Conservation (phyloP, 1,140 invertebrate species). For the Orussus abietinus region DNA sequence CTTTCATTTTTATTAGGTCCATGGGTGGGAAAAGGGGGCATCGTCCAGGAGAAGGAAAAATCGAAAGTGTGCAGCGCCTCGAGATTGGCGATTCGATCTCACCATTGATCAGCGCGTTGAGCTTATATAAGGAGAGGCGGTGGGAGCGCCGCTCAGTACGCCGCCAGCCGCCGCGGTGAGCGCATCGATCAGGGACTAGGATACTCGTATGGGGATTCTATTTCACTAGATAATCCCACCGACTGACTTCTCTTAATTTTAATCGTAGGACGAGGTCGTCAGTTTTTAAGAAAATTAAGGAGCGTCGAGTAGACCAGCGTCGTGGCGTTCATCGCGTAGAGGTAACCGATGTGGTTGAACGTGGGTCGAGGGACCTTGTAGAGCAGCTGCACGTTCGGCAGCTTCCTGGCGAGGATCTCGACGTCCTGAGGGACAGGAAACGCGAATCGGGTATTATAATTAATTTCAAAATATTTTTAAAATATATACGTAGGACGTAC, state of each 20-base stretch:
- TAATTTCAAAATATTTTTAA: not conserved
- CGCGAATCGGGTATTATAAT: not conserved
- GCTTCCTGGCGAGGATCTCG: constrained; percentile 47
- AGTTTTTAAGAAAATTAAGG: constrained; percentile 32
- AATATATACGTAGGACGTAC: too few species aligned
- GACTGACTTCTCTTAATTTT: constrained; percentile 4
- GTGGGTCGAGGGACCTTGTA: constrained; percentile 54
- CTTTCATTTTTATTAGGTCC: too few species aligned
- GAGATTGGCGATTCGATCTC: too few species aligned
- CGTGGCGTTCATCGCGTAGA: constrained; percentile 59
- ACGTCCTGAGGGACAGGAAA: constrained; percentile 59
- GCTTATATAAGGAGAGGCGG: constrained; percentile 1
- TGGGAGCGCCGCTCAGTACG: constrained; percentile 3
- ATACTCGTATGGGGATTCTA: too few species aligned
- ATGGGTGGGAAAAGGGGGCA: too few species aligned
- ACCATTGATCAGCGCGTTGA: not conserved
- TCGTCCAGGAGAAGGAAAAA: too few species aligned
- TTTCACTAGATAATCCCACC: too few species aligned
- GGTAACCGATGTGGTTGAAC: constrained; percentile 72
- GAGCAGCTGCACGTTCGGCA: constrained; percentile 50
- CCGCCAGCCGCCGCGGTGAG: constrained; percentile 3
- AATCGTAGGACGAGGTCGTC: constrained; percentile 26
- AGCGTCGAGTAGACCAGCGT: constrained; percentile 54
- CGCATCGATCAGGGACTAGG: constrained; percentile 6
- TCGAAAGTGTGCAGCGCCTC: too few species aligned